Conservation (phyloP, 2,113 vertebrate species). For the Antigone vipio region DNA sequence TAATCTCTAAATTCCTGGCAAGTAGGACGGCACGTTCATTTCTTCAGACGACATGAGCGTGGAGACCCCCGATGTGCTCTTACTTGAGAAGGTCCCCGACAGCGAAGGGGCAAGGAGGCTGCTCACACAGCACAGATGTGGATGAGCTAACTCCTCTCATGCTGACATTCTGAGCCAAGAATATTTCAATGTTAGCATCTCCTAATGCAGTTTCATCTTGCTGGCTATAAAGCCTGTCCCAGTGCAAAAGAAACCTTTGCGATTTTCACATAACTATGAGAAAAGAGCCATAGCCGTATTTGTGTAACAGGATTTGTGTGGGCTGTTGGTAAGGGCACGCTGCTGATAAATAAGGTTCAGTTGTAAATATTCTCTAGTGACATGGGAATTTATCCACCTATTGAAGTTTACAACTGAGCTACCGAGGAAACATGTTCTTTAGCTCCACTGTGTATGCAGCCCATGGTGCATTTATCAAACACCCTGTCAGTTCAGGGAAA, state of each 20-base stretch:
- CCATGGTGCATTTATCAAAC: constrained; percentile 9
- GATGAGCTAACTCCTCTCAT: constrained; percentile 12
- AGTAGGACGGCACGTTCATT: rapidly evolving
- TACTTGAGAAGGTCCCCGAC: not conserved
- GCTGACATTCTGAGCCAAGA: not conserved
- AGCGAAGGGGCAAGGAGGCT: not conserved
- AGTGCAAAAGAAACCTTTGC: not conserved
- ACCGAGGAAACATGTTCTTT: constrained; percentile 34
- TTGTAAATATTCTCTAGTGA: constrained; percentile 60
- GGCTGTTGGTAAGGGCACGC: constrained; percentile 12
- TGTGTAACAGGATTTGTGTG: constrained; percentile 46
- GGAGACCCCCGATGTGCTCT: not conserved
- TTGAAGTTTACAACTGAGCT: constrained; percentile 54
- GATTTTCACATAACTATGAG: not conserved
- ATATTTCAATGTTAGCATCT: constrained; percentile 33
- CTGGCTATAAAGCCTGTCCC: not conserved
- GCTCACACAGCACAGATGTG: not conserved
- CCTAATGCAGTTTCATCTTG: not conserved
- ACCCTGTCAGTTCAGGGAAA: constrained; percentile 12
- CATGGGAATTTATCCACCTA: constrained; percentile 58
- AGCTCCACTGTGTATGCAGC: constrained; percentile 10
- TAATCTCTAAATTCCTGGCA: not conserved
- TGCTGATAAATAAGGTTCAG: constrained; percentile 46
- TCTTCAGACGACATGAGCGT: not conserved
- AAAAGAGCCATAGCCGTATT: not conserved